Evolutionary conservation across 1,140 invertebrate species (phyloP).

Genomic region (Apocrypta bakeri): DNA sequence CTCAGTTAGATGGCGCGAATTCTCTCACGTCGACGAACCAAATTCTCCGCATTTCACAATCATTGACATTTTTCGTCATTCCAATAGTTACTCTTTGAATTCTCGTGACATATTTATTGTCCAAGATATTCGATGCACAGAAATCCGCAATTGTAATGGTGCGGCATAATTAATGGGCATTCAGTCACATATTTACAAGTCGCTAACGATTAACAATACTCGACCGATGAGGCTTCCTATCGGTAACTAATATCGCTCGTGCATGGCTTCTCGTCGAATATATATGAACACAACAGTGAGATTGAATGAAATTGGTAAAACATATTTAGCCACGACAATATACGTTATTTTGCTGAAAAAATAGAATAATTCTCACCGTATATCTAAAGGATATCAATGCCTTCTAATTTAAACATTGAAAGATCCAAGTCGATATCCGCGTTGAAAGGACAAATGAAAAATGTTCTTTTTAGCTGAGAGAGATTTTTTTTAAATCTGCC

Average conservation of each 20-base stretch:
- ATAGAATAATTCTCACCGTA: too few relatives aligned
- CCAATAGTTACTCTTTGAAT: background rate
- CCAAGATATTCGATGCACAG: background rate
- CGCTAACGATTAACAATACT: background rate
- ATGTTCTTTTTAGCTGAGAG: background rate
- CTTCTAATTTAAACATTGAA: background rate
- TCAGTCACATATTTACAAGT: background rate
- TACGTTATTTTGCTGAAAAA: too few relatives aligned
- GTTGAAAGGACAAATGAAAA: background rate
- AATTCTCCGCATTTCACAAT: slow-evolving; percentile 35
- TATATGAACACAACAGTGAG: slow-evolving; percentile 55
- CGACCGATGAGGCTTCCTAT: background rate
- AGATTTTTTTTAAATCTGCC: slow-evolving; percentile 27
- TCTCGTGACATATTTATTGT: background rate
- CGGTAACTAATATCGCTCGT: slow-evolving; percentile 52
- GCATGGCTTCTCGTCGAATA: slow-evolving; percentile 18
- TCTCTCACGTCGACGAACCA: slow-evolving; percentile 35
- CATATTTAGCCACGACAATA: slow-evolving; percentile 66
- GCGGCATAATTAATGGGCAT: background rate
- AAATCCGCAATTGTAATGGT: background rate
- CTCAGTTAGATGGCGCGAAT: slow-evolving; percentile 1
- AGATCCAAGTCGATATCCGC: background rate
- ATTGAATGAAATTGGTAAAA: slow-evolving; percentile 72
- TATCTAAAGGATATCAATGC: too few relatives aligned
- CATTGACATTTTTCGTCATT: slow-evolving; percentile 16